phyloP scores from a whole-genome alignment of 1,140 invertebrate genomes.

The Pararge aegeria region DNA sequence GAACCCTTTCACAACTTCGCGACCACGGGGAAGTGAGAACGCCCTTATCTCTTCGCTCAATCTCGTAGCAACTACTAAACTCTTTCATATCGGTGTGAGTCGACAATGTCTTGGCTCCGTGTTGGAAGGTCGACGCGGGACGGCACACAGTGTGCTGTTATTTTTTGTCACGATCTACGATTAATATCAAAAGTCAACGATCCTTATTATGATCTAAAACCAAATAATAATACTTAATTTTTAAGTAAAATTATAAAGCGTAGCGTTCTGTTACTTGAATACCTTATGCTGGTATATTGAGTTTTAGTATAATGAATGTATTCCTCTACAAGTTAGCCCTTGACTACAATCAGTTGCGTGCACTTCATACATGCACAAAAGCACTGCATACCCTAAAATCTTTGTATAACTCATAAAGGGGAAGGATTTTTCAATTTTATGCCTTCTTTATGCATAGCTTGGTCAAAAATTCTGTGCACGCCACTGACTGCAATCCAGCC shows the following conservation, averaged over 20 bases:
- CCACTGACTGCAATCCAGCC: too few species aligned
- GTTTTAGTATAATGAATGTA: too few species aligned
- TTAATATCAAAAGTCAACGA: constrained; percentile 42
- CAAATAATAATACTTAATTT: constrained; percentile 18
- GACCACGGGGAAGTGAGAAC: constrained; percentile 74
- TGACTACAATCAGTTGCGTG: too few species aligned
- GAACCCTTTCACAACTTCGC: constrained; percentile 65
- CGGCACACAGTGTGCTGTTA: constrained; percentile 49
- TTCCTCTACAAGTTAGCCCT: too few species aligned
- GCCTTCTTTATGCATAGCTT: too few species aligned
- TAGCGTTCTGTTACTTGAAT: background rate
- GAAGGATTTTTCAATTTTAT: too few species aligned
- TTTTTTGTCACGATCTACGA: constrained; percentile 66
- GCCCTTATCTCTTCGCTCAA: constrained; percentile 64
- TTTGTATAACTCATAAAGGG: too few species aligned
- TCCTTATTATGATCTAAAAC: constrained; percentile 17
- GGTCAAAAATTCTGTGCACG: too few species aligned
- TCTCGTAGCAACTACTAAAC: constrained; percentile 51
- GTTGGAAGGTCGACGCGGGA: constrained; percentile 57
- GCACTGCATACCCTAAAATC: too few species aligned
- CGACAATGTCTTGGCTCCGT: constrained; percentile 40
- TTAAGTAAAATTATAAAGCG: background rate
- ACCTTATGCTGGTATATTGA: constrained; percentile 24
- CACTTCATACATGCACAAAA: too few species aligned
- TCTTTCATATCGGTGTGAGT: constrained; percentile 70